Base-by-base conservation (phyloP, 2,113 vertebrate genomes). In the Mesocricetus auratus region DNA sequence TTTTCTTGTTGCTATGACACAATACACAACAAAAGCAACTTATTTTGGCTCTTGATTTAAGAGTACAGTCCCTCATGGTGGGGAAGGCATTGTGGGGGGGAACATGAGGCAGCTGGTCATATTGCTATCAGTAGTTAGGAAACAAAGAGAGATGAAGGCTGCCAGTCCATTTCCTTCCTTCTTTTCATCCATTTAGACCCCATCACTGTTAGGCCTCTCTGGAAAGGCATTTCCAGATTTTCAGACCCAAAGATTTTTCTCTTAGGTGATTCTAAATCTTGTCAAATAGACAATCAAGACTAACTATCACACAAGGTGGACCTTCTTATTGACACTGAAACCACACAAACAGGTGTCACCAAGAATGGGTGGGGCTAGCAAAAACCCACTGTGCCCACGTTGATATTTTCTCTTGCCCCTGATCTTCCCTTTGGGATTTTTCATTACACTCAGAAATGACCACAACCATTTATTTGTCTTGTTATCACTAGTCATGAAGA, bases 341-440 rank as follows among this genome's bases (percentile, higher is more conserved):
- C 60, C 33, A 78, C 10, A 64, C 71, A 50, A 24, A 12, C 19
- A 78, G 47, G 56, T 68, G 22, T 92, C 50, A 89, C 22, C 16
- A 77, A 42, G 53, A 21, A 47, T 13, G 22, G 12, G 26, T 56
- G 16, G 45, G 36, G 1, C 24, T 78, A 69, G 74, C 21, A 29
- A 33, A 90, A 50, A 24, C 39, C 42, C 26, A 4, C 36, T 62
- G 22, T 88, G 60, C 73, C 24, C 42, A 90, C 9, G 56, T 50
- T 69, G 33, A 24, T 77, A 16, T 24, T 79, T 68, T 83, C 64
- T 73, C 62, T 79, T 87, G 10, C 56, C 8, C 9, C 82, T 64
- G 50, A 33, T 50, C 42, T 26, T 17, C 86, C n/a, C 77, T 94
- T 96, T 77, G 56, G 56, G 93, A 69, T 91, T 87, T 42, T 50